phyloP scores from a whole-genome alignment of 2,113 vertebrate species.

The Tragelaphus buxtoni region DNA sequence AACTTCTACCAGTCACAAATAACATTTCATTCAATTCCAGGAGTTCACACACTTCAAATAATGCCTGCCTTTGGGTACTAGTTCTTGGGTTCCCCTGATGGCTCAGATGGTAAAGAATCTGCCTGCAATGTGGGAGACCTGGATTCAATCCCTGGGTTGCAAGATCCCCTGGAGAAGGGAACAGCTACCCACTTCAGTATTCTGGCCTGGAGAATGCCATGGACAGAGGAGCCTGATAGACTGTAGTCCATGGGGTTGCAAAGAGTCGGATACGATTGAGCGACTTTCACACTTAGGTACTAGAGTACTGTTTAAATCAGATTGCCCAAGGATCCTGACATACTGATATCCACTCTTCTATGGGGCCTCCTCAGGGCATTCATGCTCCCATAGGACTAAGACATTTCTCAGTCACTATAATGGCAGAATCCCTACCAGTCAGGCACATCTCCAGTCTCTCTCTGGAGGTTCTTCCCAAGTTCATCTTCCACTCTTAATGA shows the following conservation, averaged over 20 bases:
- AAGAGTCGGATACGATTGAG: background rate
- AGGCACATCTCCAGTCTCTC: background rate
- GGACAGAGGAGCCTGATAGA: background rate
- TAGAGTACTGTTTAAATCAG: background rate
- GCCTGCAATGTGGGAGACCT: background rate
- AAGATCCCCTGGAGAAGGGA: background rate
- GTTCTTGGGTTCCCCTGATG: background rate
- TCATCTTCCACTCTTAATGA: background rate
- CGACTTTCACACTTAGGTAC: background rate
- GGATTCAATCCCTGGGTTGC: background rate
- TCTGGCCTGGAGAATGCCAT: background rate
- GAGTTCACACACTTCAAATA: background rate
- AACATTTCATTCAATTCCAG: background rate
- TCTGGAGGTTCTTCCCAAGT: background rate
- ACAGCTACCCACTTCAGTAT: background rate
- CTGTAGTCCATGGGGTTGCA: background rate
- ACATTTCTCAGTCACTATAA: background rate
- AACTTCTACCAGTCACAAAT: background rate
- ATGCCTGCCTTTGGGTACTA: background rate
- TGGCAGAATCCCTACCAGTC: background rate
- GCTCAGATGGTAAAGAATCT: background rate
- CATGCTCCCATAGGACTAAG: background rate
- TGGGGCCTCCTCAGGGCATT: background rate
- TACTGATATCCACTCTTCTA: accelerated
- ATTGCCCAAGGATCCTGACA: background rate